Base-by-base conservation (phyloP, 2,888 invertebrate genomes). In the Coleophora deauratella region DNA sequence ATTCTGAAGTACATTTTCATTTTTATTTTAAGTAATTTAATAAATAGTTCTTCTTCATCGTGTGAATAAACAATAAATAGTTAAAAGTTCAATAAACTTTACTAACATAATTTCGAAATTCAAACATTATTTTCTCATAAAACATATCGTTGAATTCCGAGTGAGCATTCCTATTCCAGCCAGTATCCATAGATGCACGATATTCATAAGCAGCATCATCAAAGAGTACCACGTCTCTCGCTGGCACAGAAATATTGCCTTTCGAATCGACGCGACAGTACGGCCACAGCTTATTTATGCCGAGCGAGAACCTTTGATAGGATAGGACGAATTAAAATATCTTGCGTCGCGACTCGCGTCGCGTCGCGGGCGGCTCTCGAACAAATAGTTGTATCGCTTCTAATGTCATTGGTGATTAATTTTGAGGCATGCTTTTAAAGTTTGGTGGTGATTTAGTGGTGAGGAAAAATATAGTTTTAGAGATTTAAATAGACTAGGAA, bases 171-270 rank as follows among this genome's bases (percentile, higher is more conserved):
- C 21, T 21, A 21, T 21, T 21, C 21, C 21, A 21, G 21, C 21
- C 38, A 21, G 21, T 6, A 21, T 21, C 21, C 3, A 6, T 52
- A 57, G 54, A 54, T 52, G 58, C 55, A 64, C 65, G 62, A 74
- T 80, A 80, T 81, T 78, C 80, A 78, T 79, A 79, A 77, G 70
- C 62, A 74, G 59, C 51, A 69, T 73, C 76, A 79, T 78, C 81
- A 80, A 80, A 80, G 71, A 58, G 65, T 62, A 55, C 61, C 65
- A 61, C 62, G 72, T 66, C 65, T 68, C 69, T 66, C 62, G 59
- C 64, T 63, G 67, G 64, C 72, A 70, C 66, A 82, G 81, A 84
- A 70, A 82, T 82, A 82, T 84, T 82, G 73, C 80, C 49, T 52
- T 52, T 57, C 59, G 72, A 74, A 78, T 79, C 77, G 77, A 62